Percentiles rank a stretch among this genome's conserved stretches.
These are phyloP conservation scores for Pogonophryne albipinna DNA, from an alignment of 2,797 vertebrate genomes.

Conservation along the genomic window DNA sequence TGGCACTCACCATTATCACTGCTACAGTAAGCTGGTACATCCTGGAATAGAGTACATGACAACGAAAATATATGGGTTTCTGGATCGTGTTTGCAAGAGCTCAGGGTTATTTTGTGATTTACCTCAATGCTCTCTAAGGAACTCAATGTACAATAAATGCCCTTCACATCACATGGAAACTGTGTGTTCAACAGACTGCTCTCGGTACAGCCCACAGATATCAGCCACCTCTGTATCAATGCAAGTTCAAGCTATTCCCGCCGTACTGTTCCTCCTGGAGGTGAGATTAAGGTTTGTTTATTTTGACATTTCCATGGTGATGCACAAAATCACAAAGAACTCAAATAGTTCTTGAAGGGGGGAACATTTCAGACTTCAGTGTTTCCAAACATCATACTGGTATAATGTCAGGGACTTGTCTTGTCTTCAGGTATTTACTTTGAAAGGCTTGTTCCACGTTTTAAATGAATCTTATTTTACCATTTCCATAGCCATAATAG, in stretches of 20 bases:
- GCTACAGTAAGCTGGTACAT: neutral
- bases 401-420: conserved; percentile 50
- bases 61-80: neutral
- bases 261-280: conserved; percentile 35
- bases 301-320: conserved; percentile 59
- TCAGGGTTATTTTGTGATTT: neutral
- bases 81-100: neutral
- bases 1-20: conserved; percentile 20
- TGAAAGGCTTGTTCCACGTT: neutral
- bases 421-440: conserved; percentile 24
- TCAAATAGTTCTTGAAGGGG: conserved; percentile 13
- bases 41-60: conserved; percentile 1
- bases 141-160: neutral
- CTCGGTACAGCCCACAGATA: neutral
- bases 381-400: conserved; percentile 45
- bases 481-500: conserved; percentile 16
- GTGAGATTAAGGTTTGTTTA: conserved; percentile 51
- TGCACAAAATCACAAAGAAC: conserved; percentile 39
- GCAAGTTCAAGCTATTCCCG: conserved; percentile 39
- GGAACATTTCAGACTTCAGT: conserved; percentile 43
- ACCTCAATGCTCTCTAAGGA: neutral
- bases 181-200: neutral
- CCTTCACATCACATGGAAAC: neutral
- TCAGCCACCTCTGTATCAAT: conserved; percentile 22
- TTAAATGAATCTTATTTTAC: conserved; percentile 6